Percentiles rank a stretch among this genome's conserved stretches.
phyloP scores from a whole-genome alignment of 2,888 invertebrate genomes.

The Dorcus parallelipipedus region DNA sequence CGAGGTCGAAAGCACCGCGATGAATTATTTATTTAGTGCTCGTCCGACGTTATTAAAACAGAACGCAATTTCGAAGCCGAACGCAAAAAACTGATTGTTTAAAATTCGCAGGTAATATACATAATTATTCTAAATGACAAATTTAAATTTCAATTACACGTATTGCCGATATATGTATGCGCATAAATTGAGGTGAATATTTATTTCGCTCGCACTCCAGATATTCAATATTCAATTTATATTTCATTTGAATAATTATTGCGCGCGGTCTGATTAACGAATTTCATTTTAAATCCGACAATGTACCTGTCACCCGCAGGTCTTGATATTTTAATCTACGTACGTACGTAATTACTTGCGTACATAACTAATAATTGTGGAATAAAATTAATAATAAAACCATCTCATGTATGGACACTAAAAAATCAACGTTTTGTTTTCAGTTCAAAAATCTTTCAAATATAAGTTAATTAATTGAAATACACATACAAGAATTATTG shows the following conservation, averaged over 20 bases:
- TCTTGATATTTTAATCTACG: neutral
- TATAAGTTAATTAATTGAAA: no score
- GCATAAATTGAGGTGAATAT: constrained; percentile 3
- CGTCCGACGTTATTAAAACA: no score
- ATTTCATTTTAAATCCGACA: constrained; percentile 13
- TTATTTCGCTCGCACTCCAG: constrained; percentile 9
- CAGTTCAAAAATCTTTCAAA: no score
- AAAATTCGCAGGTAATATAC: no score
- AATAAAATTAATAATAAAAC: neutral
- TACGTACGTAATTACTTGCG: no score
- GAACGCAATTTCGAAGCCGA: no score
- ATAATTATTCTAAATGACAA: neutral
- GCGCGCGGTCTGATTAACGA: constrained; percentile 11
- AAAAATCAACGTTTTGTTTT: neutral
- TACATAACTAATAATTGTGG: neutral
- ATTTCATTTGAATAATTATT: constrained; percentile 26
- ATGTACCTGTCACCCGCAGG: constrained; percentile 10
- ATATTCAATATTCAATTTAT: constrained; percentile 25
- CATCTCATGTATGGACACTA: neutral
- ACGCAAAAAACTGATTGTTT: no score
- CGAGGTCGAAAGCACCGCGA: no score
- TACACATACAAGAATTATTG: no score
- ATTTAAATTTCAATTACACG: constrained; percentile 15
- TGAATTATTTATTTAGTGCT: no score
- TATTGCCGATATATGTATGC: neutral